Evolutionary conservation across 2,113 vertebrate species (phyloP), one percentile per base, ranked within the genome.

Genomic region (Pantherophis guttatus): DNA sequence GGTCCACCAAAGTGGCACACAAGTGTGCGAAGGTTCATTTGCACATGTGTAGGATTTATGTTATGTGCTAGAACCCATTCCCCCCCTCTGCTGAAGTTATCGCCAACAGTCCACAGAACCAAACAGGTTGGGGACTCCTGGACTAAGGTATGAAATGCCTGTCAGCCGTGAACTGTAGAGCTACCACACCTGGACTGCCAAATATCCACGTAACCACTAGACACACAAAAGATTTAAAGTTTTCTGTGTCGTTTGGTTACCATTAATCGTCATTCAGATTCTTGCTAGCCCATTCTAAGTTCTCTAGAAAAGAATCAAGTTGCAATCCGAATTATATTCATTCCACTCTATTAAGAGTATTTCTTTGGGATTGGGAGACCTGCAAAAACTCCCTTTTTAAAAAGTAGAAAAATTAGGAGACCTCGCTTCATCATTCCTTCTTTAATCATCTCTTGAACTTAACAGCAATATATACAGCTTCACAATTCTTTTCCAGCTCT

Each of bases 371-470:
- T 52, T 87, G 62, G 12, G n/a, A 86, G 1, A 21, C 29, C 94
- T 91, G 29, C 88, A 93, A 93, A 96, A 91, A 8, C 7, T 33
- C 93, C 86, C 88, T 86, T 19, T 91, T 29, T 92, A 94, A 39
- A 59, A 55, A 55, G 81, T 75, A 93, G 50, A 87, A 26, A 92
- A 53, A 70, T 65, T 92, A 75, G 93, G 86, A 29, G 91, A 89
- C 58, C 93, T 39, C 7, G n/a, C n/a, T 48, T 81, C 48, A 5
- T 21, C 81, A 89, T 65, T 70, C 0, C 5, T 89, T 62, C 89
- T 91, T 92, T 48, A 44, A 86, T 65, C 91, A 91, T 87, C 44
- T 94, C 50, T 26, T 93, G 91, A 96, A 95, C 65, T 93, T 95
- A 97, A 8, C 2, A 58, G 57, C 19, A 58, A 58, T 58, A 58